phyloP scores from a whole-genome alignment of 2,797 vertebrate species.

The Hydrocynus forskahlii region DNA sequence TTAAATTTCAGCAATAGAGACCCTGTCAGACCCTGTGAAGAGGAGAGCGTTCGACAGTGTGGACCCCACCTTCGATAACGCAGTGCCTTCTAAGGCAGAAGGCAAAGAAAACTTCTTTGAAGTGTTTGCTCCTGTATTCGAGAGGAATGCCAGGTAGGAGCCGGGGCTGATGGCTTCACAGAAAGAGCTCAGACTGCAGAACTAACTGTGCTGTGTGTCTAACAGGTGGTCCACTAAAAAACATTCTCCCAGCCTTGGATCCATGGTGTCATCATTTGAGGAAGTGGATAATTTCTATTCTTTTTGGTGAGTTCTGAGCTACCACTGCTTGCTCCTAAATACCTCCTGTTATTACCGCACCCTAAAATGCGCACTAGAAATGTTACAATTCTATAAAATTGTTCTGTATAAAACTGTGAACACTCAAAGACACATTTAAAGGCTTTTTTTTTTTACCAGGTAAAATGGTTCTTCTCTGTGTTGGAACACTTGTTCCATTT shows the following conservation, averaged over 20 bases:
- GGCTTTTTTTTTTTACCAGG: too few species aligned
- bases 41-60: conserved; percentile 96
- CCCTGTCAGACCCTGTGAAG: conserved; percentile 92
- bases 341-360: too few species aligned
- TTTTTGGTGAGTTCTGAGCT: conserved; percentile 87
- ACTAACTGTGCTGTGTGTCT: neutral
- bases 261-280: conserved; percentile 88
- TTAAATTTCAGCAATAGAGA: conserved; percentile 87
- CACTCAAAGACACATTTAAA: too few species aligned
- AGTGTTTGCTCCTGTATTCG: conserved; percentile 90
- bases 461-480: too few species aligned
- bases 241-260: conserved; percentile 87
- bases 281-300: conserved; percentile 98
- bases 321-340: too few species aligned
- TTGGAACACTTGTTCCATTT: too few species aligned
- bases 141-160: conserved; percentile 90
- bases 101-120: conserved; percentile 94
- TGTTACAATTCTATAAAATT: too few species aligned
- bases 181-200: neutral
- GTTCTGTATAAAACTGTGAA: too few species aligned
- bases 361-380: too few species aligned
- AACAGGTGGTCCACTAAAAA: conserved; percentile 93
- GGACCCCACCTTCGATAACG: conserved; percentile 96
- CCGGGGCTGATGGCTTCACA: too few species aligned
- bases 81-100: conserved; percentile 91